Evolutionary conservation across 2,797 vertebrate genomes (phyloP).

Genomic region (Cynopterus sphinx): DNA sequence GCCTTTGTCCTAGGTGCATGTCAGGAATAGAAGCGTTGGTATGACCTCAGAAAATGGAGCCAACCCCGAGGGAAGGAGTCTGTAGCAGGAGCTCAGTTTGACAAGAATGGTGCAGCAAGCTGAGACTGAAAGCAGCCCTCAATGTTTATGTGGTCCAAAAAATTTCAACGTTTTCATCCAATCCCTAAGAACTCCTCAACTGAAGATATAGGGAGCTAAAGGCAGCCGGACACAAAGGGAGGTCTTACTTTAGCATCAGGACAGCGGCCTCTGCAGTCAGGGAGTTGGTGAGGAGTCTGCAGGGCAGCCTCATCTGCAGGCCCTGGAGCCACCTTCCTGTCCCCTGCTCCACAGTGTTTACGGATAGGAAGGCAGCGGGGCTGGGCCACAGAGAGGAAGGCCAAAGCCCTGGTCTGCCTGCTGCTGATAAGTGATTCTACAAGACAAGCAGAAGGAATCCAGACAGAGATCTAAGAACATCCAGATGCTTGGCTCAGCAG

Average conservation of each 20-base stretch:
- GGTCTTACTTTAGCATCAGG: neutral
- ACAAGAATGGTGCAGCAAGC: neutral
- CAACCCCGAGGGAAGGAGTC: rapidly evolving
- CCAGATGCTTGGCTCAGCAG: constrained; percentile 61
- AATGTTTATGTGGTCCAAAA: too few species aligned
- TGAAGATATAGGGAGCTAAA: neutral
- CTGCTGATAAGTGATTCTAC: constrained; percentile 60
- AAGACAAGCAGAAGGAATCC: constrained; percentile 57
- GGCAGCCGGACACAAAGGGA: neutral
- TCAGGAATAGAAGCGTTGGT: rapidly evolving
- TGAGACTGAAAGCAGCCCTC: neutral
- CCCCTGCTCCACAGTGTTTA: constrained; percentile 48
- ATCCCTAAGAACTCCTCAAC: neutral
- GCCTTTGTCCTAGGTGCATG: rapidly evolving
- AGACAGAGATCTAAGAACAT: constrained; percentile 64
- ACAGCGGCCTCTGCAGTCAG: neutral
- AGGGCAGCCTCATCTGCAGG: neutral
- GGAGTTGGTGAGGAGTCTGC: rapidly evolving
- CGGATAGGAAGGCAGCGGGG: neutral
- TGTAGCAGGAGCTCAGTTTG: neutral
- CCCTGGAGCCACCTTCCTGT: neutral
- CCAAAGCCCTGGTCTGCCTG: constrained; percentile 35
- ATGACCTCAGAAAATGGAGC: neutral
- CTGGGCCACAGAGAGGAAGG: constrained; percentile 22
- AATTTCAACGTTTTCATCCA: neutral